phyloP scores from a whole-genome alignment of 2,888 invertebrate genomes.

The Diploptera punctata region DNA sequence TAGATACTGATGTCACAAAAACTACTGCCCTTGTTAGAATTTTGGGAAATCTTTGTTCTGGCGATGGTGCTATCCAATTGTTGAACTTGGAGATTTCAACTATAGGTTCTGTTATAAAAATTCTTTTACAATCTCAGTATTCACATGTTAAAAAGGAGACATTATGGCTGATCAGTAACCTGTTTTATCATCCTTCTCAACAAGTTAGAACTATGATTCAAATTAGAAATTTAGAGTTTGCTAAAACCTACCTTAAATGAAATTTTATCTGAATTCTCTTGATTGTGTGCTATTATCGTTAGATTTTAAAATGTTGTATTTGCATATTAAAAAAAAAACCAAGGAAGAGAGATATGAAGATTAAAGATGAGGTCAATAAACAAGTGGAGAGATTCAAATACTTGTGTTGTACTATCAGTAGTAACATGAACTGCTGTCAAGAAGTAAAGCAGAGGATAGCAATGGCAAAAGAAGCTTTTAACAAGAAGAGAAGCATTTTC shows the following conservation, averaged over 20 bases:
- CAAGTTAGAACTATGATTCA: neutral
- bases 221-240: neutral
- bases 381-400: too few species aligned
- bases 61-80: slow-evolving; percentile 45
- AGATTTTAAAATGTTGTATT: too few species aligned
- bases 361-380: too few species aligned
- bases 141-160: slow-evolving; percentile 51
- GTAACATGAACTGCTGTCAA: too few species aligned
- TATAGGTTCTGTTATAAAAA: slow-evolving; percentile 11
- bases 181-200: slow-evolving; percentile 49
- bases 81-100: slow-evolving; percentile 16
- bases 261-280: neutral
- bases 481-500: too few species aligned
- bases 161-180: slow-evolving; percentile 54
- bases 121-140: slow-evolving; percentile 42
- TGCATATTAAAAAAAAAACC: too few species aligned
- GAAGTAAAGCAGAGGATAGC: too few species aligned
- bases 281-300: too few species aligned
- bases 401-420: too few species aligned
- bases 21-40: slow-evolving; percentile 50
- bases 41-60: slow-evolving; percentile 50
- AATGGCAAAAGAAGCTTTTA: too few species aligned
- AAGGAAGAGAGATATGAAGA: too few species aligned
- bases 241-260: neutral
- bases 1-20: neutral